Percentiles rank a stretch among this genome's conserved stretches.
Conservation (phyloP, 53 echinoderm and acorn worm genomes). For the Temnopleurus reevesii region DNA sequence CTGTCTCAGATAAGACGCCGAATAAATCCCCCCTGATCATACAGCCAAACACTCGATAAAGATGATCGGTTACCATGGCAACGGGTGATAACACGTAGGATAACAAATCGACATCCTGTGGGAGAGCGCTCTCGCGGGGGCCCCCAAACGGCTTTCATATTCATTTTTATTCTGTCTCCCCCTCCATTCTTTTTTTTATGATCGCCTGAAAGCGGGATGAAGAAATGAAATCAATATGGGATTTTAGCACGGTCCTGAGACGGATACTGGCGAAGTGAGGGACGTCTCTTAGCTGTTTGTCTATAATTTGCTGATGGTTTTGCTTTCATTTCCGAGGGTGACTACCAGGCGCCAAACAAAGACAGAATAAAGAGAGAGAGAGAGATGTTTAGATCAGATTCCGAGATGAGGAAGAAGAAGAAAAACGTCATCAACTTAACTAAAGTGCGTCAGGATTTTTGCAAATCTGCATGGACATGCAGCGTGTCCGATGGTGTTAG, state of each 20-base stretch:
- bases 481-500: background rate
- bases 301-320: slow-evolving; percentile 43
- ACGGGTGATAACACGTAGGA: slow-evolving; percentile 38
- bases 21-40: slow-evolving; percentile 38
- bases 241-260: slow-evolving; percentile 26
- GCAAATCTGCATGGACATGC: background rate
- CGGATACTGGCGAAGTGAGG: background rate
- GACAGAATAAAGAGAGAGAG: background rate
- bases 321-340: slow-evolving; percentile 39
- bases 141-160: slow-evolving; percentile 10
- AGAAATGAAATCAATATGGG: slow-evolving; percentile 33
- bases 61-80: slow-evolving; percentile 43
- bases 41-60: slow-evolving; percentile 36
- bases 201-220: background rate
- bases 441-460: background rate
- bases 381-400: background rate
- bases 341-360: slow-evolving; percentile 22
- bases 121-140: slow-evolving; percentile 4
- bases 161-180: background rate
- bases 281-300: slow-evolving; percentile 27
- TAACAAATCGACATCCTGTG: slow-evolving; percentile 32
- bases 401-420: background rate
- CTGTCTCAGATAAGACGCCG: slow-evolving; percentile 30
- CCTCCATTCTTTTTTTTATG: slow-evolving; percentile 11
- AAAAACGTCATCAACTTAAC: background rate